Percentiles rank a stretch among this genome's conserved stretches.
These are phyloP conservation scores for Laterallus jamaicensis DNA, from an alignment of 2,113 vertebrate species.

Conservation along the genomic window DNA sequence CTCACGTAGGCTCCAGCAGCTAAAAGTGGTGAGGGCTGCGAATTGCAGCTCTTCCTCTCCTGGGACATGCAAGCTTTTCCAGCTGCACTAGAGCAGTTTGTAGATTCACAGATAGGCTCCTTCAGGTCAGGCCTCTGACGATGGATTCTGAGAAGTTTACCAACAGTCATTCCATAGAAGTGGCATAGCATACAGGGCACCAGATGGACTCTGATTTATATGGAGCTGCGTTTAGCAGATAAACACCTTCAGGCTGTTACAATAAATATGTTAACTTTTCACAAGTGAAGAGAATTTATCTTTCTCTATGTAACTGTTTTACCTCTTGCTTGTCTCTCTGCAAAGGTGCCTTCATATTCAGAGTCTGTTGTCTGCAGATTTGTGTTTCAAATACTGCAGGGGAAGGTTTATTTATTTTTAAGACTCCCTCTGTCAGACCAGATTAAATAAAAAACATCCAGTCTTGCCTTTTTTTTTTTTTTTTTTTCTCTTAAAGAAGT, in stretches of 20 bases:
- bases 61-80: constrained; percentile 39
- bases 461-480: not conserved
- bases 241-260: not conserved
- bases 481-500: constrained; percentile 16
- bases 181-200: not conserved
- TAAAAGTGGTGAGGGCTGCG: not conserved
- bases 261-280: not conserved
- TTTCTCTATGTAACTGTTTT: not conserved
- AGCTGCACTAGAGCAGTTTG: constrained; percentile 28
- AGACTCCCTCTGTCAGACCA: not conserved
- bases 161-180: not conserved
- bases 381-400: not conserved
- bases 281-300: not conserved
- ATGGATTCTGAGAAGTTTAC: not conserved
- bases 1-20: constrained; percentile 44
- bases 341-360: not conserved
- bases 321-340: not conserved
- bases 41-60: constrained; percentile 19
- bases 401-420: constrained; percentile 42
- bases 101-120: constrained; percentile 27
- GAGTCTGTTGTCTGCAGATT: not conserved
- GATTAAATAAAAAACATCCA: not conserved
- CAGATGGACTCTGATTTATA: not conserved
- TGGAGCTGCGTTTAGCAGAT: not conserved
- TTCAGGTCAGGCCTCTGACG: not conserved